Conservation (phyloP, 2,113 vertebrate species). For the Scomber scombrus region DNA sequence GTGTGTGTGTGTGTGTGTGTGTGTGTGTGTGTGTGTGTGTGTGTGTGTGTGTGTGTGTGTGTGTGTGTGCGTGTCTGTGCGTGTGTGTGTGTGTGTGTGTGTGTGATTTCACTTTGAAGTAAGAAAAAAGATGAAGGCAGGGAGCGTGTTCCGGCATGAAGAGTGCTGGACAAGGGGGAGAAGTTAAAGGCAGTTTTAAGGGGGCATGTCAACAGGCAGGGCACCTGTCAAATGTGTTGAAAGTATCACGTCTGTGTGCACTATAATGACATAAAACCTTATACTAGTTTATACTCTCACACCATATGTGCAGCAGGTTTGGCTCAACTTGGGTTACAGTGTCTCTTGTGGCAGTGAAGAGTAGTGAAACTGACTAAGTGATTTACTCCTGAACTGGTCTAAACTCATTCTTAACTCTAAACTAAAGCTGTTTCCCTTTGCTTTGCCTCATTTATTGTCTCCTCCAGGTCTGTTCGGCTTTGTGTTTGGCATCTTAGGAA, state of each 20-base stretch:
- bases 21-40: no score
- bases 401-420: neutral
- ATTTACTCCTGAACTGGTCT: no score
- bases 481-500: constrained; percentile 90
- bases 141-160: constrained; percentile 49
- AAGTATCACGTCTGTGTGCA: neutral
- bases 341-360: constrained; percentile 1
- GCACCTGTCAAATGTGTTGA: no score
- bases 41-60: constrained; percentile 10
- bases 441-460: neutral
- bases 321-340: neutral
- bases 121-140: constrained; percentile 51
- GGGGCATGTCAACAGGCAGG: neutral
- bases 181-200: neutral
- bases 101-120: constrained; percentile 66
- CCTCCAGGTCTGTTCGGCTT: constrained; percentile 92
- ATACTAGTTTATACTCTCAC: no score
- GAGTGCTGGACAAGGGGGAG: neutral
- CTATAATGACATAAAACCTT: neutral
- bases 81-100: constrained; percentile 9
- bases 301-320: no score
- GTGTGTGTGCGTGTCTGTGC: constrained; percentile 25
- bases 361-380: no score
- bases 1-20: no score
- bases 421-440: neutral